Base-by-base conservation (phyloP, 1,140 invertebrate genomes). In the Macrocentrus cingulum region DNA sequence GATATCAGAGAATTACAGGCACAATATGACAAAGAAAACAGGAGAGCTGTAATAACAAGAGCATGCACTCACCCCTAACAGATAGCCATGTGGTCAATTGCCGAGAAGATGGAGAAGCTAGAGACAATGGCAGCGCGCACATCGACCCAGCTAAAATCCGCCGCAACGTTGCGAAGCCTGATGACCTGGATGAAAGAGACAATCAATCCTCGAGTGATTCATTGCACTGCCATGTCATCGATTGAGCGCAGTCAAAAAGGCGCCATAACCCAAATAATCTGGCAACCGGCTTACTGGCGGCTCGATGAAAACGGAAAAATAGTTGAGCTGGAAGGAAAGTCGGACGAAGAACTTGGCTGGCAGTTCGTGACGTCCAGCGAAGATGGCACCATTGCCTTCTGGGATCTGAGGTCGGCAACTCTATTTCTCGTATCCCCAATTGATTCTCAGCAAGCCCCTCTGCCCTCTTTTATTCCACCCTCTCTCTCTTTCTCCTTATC, bases 31-130 rank as follows among this genome's bases (percentile, higher is more conserved):
- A n/a, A n/a, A n/a, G n/a, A n/a, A n/a, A n/a, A n/a, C n/a, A n/a
- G n/a, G n/a, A n/a, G n/a, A n/a, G n/a, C n/a, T n/a, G n/a, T n/a
- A n/a, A n/a, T n/a, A n/a, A n/a, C n/a, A n/a, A n/a, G n/a, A n/a
- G n/a, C n/a, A n/a, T n/a, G n/a, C n/a, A n/a, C n/a, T 41, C 18
- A 9, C 20, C 34, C 3, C n/a, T 7, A 5, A 9, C 18, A 88
- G 80, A 74, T 91, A 13, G 76, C 87, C 18, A 60, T 91, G 15
- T 91, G 89, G 89, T 87, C 91, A 69, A 79, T 91, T 32, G 83
- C 82, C 4, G 84, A 86, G 49, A 85, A 85, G 66, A 79, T 89
- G 42, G 82, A 88, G 62, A 80, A 82, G 60, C 76, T 85, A 0
- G 87, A 90, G 59, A 79, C 76, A 29, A 76, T 85, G 19, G 80